Base-by-base conservation (phyloP, 2,113 vertebrate genomes). In the Martes martes region DNA sequence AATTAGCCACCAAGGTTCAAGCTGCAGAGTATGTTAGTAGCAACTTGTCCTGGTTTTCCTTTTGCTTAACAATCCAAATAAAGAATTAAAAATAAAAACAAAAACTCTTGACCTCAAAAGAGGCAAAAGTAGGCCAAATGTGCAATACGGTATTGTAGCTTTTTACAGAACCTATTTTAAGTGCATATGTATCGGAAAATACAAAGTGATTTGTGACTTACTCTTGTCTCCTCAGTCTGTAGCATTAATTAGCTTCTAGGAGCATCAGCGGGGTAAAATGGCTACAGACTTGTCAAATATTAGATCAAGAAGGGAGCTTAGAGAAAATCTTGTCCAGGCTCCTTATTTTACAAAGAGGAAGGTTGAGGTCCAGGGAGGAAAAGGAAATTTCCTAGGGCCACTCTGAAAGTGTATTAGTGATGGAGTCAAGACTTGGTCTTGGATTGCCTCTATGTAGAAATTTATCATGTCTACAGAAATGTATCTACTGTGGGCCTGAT, bases 21-120 rank as follows among this genome's bases (percentile, higher is more conserved):
- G 95, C 88, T 82, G 85, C 89, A 69, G 90, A 95, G 80, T 90
- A 52, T 61, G 84, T 94, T 81, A 95, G 96, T 82, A 76, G 88
- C 81, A 96, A 91, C 59, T 88, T 93, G 95, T 95, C 94, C 96
- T 7, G 4, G 73, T 96, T 97, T 98, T 95, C 63, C 65, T 96
- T 91, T 88, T 45, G 45, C 82, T 97, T 85, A 94, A 95, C 90
- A 96, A 91, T 95, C 47, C 92, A 94, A 96, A 95, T 92, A 97
- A 95, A 50, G 33, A 93, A 63, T 65, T 52, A 28, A 90, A 89
- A 55, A 94, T 18, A 36, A 18, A 52, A 45, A 87, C 24, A 79
- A 80, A 39, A 6, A 39, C 39, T 50, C 69, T 76, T 96, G 89
- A 61, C 84, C 90, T 96, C 80, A 88, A 85, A 95, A 97, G 79